These are phyloP conservation scores for Crepidodera aurea DNA, from an alignment of 2,888 invertebrate species.

Conservation along the genomic window DNA sequence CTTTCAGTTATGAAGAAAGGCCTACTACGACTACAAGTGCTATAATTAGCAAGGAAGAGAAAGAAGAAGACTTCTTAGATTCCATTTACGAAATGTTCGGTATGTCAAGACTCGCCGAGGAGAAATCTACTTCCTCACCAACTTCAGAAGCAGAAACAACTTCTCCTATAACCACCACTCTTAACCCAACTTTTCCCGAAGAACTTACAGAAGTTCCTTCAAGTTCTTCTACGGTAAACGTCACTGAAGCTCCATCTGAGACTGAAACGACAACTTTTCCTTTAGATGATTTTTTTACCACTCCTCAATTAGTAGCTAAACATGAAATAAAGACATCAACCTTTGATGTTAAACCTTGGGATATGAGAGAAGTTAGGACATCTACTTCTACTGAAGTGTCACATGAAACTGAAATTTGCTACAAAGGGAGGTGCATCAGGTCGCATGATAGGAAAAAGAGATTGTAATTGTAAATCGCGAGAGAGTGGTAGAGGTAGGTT, in stretches of 20 bases:
- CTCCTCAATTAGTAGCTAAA: slow-evolving; percentile 56
- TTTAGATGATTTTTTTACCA: slow-evolving; percentile 47
- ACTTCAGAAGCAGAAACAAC: slow-evolving; percentile 23
- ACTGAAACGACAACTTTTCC: slow-evolving; percentile 26
- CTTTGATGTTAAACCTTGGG: slow-evolving; percentile 61
- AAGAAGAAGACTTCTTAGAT: slow-evolving; percentile 52
- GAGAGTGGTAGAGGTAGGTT: neutral
- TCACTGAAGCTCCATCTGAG: slow-evolving; percentile 39
- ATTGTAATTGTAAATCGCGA: slow-evolving; percentile 21
- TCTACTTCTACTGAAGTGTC: slow-evolving; percentile 84
- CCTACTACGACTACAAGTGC: neutral
- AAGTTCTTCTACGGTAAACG: slow-evolving; percentile 35
- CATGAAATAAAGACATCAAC: slow-evolving; percentile 25
- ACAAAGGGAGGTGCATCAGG: slow-evolving; percentile 84
- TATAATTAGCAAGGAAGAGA: neutral
- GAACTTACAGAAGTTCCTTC: slow-evolving; percentile 47
- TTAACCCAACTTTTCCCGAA: slow-evolving; percentile 50
- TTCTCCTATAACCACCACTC: slow-evolving; percentile 41
- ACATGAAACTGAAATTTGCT: slow-evolving; percentile 89
- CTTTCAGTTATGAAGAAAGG: slow-evolving; percentile 1
- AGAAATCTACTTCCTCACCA: slow-evolving; percentile 24
- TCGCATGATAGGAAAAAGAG: slow-evolving; percentile 54
- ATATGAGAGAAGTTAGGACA: slow-evolving; percentile 71
- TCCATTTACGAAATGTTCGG: slow-evolving; percentile 59
- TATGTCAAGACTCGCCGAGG: slow-evolving; percentile 41